These are phyloP conservation scores for Sphaerodactylus townsendi DNA, from an alignment of 2,113 vertebrate genomes.

Conservation along the genomic window DNA sequence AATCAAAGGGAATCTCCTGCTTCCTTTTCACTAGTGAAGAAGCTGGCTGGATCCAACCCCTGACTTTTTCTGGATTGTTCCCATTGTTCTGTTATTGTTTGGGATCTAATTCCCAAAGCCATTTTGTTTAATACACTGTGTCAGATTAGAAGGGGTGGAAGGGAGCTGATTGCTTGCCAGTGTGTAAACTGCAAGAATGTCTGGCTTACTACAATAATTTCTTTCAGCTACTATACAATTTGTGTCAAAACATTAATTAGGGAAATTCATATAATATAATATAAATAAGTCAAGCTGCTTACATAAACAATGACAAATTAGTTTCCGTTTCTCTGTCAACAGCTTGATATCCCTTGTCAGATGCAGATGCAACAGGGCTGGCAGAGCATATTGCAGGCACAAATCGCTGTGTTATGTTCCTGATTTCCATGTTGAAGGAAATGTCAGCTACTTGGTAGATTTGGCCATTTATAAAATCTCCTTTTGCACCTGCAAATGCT, in stretches of 20 bases:
- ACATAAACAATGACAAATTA: constrained; percentile 16
- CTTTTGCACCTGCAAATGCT: background rate
- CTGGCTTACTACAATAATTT: background rate
- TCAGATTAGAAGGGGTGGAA: background rate
- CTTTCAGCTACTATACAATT: background rate
- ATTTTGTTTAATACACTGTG: background rate
- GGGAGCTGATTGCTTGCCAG: background rate
- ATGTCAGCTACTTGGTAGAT: background rate
- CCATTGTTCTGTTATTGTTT: background rate
- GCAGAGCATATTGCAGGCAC: background rate
- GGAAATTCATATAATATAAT: constrained; percentile 7
- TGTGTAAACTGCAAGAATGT: background rate
- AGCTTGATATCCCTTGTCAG: background rate
- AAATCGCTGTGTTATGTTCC: background rate
- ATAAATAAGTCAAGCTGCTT: constrained; percentile 17
- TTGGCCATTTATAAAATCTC: background rate
- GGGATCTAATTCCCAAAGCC: background rate
- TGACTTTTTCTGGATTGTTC: background rate
- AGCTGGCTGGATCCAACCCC: too few species aligned
- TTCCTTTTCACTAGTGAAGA: too few species aligned
- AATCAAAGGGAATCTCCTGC: too few species aligned
- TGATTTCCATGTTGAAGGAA: background rate
- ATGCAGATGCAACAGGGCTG: background rate
- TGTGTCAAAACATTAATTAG: constrained; percentile 18
- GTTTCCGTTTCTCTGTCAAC: background rate